These are phyloP conservation scores for Ictidomys tridecemlineatus DNA, from an alignment of 2,113 vertebrate species.

Conservation along the genomic window DNA sequence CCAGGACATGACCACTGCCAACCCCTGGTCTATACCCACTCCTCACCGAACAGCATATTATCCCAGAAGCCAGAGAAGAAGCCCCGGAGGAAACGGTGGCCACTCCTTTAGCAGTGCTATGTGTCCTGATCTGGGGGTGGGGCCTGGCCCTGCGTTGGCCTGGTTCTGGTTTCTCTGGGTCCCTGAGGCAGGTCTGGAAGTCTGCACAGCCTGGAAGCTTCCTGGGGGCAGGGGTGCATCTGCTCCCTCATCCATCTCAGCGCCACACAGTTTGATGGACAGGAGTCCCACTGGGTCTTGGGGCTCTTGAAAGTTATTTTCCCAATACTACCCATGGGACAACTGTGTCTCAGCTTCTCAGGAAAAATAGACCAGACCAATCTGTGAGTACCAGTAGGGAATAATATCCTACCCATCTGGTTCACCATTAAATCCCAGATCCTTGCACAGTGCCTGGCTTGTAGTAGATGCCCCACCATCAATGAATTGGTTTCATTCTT, in stretches of 20 bases:
- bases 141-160: neutral
- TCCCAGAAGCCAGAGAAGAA: neutral
- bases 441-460: neutral
- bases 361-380: neutral
- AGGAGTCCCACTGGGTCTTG: neutral
- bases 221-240: neutral
- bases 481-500: neutral
- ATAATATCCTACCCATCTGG: neutral
- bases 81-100: neutral
- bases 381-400: neutral
- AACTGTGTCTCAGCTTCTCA: neutral
- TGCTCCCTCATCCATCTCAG: neutral
- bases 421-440: neutral
- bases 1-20: neutral
- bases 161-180: neutral
- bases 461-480: neutral
- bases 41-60: neutral
- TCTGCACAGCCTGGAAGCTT: neutral
- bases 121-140: neutral
- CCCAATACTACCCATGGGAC: neutral
- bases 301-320: neutral
- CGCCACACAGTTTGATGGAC: neutral
- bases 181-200: too few species aligned
- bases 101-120: neutral
- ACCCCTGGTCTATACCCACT: accelerated